Evolutionary conservation across 2,797 vertebrate species (phyloP).

Genomic region (Sylvilagus floridanus): DNA sequence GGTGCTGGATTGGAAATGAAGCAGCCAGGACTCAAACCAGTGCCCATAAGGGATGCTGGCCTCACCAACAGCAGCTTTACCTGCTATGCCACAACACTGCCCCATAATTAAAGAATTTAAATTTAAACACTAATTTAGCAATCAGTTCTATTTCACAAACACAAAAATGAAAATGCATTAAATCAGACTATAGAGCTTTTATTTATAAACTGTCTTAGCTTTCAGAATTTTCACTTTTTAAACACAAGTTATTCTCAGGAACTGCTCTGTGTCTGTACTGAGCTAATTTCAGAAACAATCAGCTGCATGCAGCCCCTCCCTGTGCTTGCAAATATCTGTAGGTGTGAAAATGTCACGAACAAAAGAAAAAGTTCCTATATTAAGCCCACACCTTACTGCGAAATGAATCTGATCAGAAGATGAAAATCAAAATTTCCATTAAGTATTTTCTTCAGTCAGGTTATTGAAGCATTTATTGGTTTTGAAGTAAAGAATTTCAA

Average conservation of each 20-base stretch:
- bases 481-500: slow-evolving; percentile 58
- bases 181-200: slow-evolving; percentile 41
- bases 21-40: no score
- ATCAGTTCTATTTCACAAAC: not conserved
- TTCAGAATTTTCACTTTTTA: slow-evolving; percentile 62
- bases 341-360: slow-evolving; percentile 78
- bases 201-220: slow-evolving; percentile 14
- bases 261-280: slow-evolving; percentile 44
- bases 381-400: slow-evolving; percentile 64
- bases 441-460: slow-evolving; percentile 46
- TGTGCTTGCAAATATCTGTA: slow-evolving; percentile 66
- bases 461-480: slow-evolving; percentile 64
- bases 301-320: slow-evolving; percentile 46
- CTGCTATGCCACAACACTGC: no score
- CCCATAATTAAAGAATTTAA: not conserved
- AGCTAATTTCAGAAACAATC: slow-evolving; percentile 77
- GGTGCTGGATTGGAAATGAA: no score
- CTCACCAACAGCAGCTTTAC: no score
- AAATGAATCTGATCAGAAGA: slow-evolving; percentile 68
- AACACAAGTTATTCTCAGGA: slow-evolving; percentile 51
- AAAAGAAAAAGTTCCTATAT: slow-evolving; percentile 67
- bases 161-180: slow-evolving; percentile 38
- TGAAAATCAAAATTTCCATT: slow-evolving; percentile 70
- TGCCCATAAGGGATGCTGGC: no score
- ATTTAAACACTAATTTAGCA: not conserved